These are phyloP conservation scores for Zoanthus sociatus DNA, from an alignment of 92 coral and sea anemone genomes.

Conservation along the genomic window DNA sequence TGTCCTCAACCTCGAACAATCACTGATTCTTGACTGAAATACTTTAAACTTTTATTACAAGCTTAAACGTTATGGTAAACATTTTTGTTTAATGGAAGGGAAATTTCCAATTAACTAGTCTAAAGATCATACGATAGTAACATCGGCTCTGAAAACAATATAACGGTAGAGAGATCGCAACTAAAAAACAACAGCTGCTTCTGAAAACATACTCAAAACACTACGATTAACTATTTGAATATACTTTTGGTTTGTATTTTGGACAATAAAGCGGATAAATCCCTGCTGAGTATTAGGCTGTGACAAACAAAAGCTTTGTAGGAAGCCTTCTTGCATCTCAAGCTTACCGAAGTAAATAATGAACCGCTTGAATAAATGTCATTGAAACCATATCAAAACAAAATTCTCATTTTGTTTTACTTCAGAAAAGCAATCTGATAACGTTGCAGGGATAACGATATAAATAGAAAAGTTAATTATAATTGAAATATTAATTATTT, in stretches of 20 bases:
- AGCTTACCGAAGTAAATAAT: not conserved
- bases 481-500: not conserved
- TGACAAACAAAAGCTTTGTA: not conserved
- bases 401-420: not conserved
- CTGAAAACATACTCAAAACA: not conserved
- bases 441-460: not conserved
- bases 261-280: not conserved
- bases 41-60: no score
- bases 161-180: not conserved
- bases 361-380: not conserved
- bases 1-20: no score
- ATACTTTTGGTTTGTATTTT: not conserved
- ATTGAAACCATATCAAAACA: not conserved
- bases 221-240: not conserved
- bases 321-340: not conserved
- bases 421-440: not conserved
- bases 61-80: no score
- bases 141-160: not conserved
- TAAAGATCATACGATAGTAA: not conserved
- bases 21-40: no score
- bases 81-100: no score
- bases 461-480: not conserved
- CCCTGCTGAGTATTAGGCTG: not conserved
- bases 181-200: not conserved
- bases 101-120: not conserved